phyloP scores from a whole-genome alignment of 2,888 invertebrate genomes.

The Nephrotoma flavescens region DNA sequence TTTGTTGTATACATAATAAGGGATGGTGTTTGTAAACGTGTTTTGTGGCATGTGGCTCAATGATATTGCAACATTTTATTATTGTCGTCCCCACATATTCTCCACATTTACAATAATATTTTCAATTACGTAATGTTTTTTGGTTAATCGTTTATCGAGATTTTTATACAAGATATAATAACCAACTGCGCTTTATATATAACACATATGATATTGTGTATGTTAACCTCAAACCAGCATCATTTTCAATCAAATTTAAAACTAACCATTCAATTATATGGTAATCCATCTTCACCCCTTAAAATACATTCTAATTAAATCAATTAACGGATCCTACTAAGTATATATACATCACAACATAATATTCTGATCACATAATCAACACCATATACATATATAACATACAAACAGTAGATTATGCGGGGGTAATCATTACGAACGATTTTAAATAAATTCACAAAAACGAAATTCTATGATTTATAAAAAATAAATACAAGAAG shows the following conservation, averaged over 20 bases:
- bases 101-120: neutral
- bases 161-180: neutral
- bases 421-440: neutral
- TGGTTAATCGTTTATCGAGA: neutral
- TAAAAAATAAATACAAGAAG: neutral
- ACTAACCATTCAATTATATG: neutral
- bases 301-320: neutral
- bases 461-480: neutral
- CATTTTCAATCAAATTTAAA: neutral
- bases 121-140: neutral
- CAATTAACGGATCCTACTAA: neutral
- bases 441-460: neutral
- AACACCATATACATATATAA: neutral
- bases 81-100: too few species aligned
- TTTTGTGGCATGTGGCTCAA: neutral
- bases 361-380: neutral
- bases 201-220: neutral
- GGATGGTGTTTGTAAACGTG: neutral
- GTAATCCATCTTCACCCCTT: neutral
- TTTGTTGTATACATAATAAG: neutral
- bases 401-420: neutral
- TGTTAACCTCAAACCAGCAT: neutral
- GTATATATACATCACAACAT: neutral
- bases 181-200: neutral
- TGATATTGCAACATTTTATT: neutral